Evolutionary conservation across 1,140 invertebrate species (phyloP).

Genomic region (Drosophila oshimai): DNA sequence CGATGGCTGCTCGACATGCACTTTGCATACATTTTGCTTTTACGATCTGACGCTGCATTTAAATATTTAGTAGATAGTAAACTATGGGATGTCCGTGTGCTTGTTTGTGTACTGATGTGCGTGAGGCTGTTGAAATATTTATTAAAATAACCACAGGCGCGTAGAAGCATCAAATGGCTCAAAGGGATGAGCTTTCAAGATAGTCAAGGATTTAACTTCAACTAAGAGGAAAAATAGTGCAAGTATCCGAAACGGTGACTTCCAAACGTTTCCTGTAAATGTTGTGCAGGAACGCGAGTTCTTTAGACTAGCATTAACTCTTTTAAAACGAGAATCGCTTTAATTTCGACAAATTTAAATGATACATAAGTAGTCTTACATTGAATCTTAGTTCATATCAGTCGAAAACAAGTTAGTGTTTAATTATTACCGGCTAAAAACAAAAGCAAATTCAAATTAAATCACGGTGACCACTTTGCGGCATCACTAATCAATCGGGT

Average conservation of each 20-base stretch:
- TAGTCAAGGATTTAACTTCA: neutral
- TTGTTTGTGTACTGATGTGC: slow-evolving; percentile 7
- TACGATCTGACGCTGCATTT: slow-evolving; percentile 74
- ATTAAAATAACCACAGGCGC: slow-evolving; percentile 67
- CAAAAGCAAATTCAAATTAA: neutral
- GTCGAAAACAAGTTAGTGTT: too few species aligned
- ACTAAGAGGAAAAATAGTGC: too few species aligned
- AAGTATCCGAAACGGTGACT: neutral
- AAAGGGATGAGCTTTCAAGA: neutral
- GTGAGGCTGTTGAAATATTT: slow-evolving; percentile 67
- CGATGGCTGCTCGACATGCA: slow-evolving; percentile 77
- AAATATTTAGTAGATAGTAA: slow-evolving; percentile 79
- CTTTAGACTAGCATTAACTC: too few species aligned
- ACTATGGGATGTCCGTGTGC: slow-evolving; percentile 45
- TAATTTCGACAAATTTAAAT: too few species aligned
- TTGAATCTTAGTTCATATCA: too few species aligned
- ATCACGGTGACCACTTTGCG: slow-evolving; percentile 1
- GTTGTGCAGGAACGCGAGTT: too few species aligned
- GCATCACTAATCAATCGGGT: slow-evolving; percentile 15
- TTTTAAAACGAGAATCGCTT: too few species aligned
- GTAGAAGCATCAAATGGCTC: slow-evolving; percentile 15
- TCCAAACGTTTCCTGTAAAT: too few species aligned
- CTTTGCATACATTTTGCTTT: slow-evolving; percentile 77
- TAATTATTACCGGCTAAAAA: neutral
- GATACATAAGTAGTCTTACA: too few species aligned